Conservation (phyloP, 2,888 invertebrate genomes). For the Sphinx pinastri region DNA sequence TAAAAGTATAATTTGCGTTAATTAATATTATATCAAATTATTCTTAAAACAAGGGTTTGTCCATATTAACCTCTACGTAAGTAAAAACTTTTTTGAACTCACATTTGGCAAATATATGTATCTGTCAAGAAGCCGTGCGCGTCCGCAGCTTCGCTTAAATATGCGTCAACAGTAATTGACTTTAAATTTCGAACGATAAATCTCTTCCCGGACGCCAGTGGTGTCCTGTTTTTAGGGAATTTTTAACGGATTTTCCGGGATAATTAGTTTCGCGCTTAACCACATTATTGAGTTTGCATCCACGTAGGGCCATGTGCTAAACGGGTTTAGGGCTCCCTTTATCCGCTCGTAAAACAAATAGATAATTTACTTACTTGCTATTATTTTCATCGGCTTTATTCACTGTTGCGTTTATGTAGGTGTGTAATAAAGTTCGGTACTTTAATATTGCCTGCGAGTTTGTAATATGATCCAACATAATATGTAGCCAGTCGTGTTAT, state of each 20-base stretch:
- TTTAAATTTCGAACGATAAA: slow-evolving; percentile 59
- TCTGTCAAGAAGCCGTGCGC: slow-evolving; percentile 42
- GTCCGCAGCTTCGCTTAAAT: slow-evolving; percentile 47
- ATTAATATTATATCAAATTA: too few relatives aligned
- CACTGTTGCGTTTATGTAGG: slow-evolving; percentile 10
- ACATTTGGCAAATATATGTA: slow-evolving; percentile 48
- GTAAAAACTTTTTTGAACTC: slow-evolving; percentile 14
- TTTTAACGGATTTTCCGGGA: slow-evolving; percentile 30
- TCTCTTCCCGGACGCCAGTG: slow-evolving; percentile 50
- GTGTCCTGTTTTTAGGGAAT: slow-evolving; percentile 30
- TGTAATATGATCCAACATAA: not conserved
- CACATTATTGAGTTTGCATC: slow-evolving; percentile 22
- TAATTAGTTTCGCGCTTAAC: slow-evolving; percentile 28
- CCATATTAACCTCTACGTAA: slow-evolving; percentile 4
- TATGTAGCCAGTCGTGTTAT: not conserved
- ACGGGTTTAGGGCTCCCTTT: not conserved
- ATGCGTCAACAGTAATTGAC: slow-evolving; percentile 57
- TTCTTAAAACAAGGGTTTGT: not conserved
- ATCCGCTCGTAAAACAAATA: slow-evolving; percentile 13
- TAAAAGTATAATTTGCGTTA: too few relatives aligned
- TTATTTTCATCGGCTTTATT: not conserved
- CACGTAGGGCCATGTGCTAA: slow-evolving; percentile 12
- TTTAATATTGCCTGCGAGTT: not conserved
- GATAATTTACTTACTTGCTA: slow-evolving; percentile 5
- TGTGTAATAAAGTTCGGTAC: not conserved